Evolutionary conservation across 2,888 invertebrate species (phyloP).

Genomic region (Apotomis betuletana): DNA sequence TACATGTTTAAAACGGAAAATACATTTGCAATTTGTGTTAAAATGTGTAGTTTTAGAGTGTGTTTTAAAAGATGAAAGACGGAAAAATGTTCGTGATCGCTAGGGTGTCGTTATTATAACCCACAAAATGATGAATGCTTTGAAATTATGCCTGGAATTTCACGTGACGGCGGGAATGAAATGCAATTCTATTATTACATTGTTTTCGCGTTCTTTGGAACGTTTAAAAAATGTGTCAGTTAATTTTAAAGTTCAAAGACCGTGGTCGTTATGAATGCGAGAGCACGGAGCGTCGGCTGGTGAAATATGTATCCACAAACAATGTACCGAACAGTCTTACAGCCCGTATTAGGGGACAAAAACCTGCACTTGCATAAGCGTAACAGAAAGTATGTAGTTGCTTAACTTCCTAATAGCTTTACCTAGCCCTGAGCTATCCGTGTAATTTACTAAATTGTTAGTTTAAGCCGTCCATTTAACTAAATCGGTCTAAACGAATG

Average conservation of each 20-base stretch:
- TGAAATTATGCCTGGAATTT: conserved; percentile 50
- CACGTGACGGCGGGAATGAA: conserved; percentile 46
- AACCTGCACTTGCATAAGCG: conserved; percentile 65
- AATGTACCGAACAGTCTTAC: conserved; percentile 68
- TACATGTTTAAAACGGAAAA: conserved; percentile 81
- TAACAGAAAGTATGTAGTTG: conserved; percentile 47
- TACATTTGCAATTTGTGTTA: conserved; percentile 68
- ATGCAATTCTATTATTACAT: conserved; percentile 30
- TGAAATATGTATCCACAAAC: conserved; percentile 77
- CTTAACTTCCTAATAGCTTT: conserved; percentile 40
- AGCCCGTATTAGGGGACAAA: conserved; percentile 65
- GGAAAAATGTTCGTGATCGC: conserved; percentile 52
- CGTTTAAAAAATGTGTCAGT: conserved; percentile 60
- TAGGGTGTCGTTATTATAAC: conserved; percentile 39
- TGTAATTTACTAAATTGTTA: conserved; percentile 28
- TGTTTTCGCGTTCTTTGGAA: conserved; percentile 23
- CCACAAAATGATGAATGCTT: background rate
- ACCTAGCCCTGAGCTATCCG: conserved; percentile 24
- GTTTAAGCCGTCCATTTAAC: conserved; percentile 7
- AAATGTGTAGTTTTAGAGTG: conserved; percentile 62
- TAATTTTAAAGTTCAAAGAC: conserved; percentile 72
- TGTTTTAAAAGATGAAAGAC: conserved; percentile 52
- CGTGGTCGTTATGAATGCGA: conserved; percentile 74
- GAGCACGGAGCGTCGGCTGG: conserved; percentile 70
- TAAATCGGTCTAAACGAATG: background rate